Conservation (phyloP, 2,113 vertebrate species). For the Grantiella picta region DNA sequence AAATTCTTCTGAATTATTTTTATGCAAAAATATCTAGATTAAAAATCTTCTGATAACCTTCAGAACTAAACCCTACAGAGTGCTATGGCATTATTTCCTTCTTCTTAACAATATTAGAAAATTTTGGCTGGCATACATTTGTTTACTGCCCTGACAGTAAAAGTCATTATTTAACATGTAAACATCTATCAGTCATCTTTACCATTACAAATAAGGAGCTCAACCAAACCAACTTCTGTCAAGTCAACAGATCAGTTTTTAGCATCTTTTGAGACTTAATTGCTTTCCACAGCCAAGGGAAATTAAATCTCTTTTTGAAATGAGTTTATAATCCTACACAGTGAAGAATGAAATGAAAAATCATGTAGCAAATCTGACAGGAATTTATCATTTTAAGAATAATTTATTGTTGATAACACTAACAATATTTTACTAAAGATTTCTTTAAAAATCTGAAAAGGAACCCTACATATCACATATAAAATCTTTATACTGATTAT, state of each 20-base stretch:
- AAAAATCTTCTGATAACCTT: background rate
- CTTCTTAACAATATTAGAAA: background rate
- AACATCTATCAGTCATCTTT: background rate
- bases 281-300: background rate
- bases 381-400: background rate
- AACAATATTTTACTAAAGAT: background rate
- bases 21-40: background rate
- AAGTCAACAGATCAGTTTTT: background rate
- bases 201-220: background rate
- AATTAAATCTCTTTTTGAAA: background rate
- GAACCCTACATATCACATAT: background rate
- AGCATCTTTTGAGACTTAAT: conserved; percentile 19
- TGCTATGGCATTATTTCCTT: background rate
- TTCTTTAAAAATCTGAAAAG: background rate
- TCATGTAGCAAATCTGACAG: background rate
- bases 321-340: background rate
- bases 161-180: background rate
- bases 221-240: background rate
- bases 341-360: conserved; percentile 38
- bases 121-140: background rate
- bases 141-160: background rate
- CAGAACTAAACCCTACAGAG: background rate
- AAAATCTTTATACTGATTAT: background rate
- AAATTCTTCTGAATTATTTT: background rate
- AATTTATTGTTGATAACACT: background rate